Evolutionary conservation across 1,140 invertebrate genomes (phyloP), one percentile per base, ranked within the genome.

Genomic region (Campoletis sonorensis): DNA sequence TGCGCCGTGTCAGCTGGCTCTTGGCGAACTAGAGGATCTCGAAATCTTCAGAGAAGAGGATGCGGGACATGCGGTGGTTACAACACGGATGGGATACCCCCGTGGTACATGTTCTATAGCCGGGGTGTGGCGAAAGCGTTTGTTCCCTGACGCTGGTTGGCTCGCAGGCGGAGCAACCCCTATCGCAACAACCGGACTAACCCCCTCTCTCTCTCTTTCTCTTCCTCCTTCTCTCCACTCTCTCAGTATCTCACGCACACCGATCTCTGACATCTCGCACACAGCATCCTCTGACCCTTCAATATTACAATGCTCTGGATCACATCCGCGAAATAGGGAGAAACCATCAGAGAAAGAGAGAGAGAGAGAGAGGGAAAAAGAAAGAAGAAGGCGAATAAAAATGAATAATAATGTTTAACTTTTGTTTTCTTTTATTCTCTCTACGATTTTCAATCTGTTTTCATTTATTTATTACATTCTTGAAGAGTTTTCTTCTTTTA

Each of bases 161-260:
- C 87, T 85, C 90, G 88, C 89, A 87, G 91, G 91, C 91, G 91
- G 91, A 90, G 91, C 91, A 83, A 92, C 90, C 91, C 91, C 90
- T 90, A 90, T 90, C 88, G 86, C 86, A 86, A 78, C 86, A 79
- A 54, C 80, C 83, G 80, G 70, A 70, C 71, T 77, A 45, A 73
- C 30, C 45, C 68, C 13, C 67, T 23, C 26, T 78, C 76, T 79
- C 75, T 84, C 75, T 67, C 80, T 76, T 77, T 54, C 82, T 76
- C 67, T 64, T 67, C 88, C 88, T 90, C 89, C 85, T 86, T 85
- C n/a, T 16, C 30, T 72, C 70, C 72, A 51, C 33, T 61, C 70
- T 70, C n/a, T 27, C 21, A 27, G 15, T 21, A 54, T 75, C 72
- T 16, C 45, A 26, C 40, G 26, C 72, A 54, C 72, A 27, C 51